Evolutionary conservation across 2,113 vertebrate species (phyloP).

Genomic region (Leptobrachium leishanense): DNA sequence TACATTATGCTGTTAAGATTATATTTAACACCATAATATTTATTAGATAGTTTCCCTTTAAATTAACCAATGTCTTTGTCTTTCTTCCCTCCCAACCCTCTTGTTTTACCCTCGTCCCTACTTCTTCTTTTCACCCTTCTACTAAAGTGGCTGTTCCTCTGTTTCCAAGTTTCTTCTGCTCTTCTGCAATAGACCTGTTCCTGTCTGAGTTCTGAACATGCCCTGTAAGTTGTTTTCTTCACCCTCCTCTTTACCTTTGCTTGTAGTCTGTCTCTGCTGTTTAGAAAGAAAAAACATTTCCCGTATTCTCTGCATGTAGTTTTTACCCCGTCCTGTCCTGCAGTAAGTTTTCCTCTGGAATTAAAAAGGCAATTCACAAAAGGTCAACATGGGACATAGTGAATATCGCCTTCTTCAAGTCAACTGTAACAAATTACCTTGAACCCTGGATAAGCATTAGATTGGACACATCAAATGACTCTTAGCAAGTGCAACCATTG

Average conservation of each 20-base stretch:
- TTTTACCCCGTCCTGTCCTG: neutral
- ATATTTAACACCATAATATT: neutral
- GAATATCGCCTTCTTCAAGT: too few species aligned
- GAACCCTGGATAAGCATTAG: too few species aligned
- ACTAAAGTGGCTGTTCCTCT: constrained; percentile 87
- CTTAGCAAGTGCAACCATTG: too few species aligned
- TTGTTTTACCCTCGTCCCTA: constrained; percentile 50
- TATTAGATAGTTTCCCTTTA: constrained; percentile 8
- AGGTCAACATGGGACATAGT: too few species aligned
- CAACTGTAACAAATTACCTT: too few species aligned
- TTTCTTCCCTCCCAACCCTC: constrained; percentile 51
- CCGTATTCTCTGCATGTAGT: neutral
- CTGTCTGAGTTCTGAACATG: constrained; percentile 79
- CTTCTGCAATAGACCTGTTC: constrained; percentile 93
- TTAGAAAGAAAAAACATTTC: neutral
- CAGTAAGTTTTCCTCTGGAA: neutral
- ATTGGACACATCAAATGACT: too few species aligned
- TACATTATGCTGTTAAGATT: neutral
- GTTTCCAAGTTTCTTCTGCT: constrained; percentile 90
- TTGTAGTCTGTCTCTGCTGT: constrained; percentile 7
- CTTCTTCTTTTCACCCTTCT: constrained; percentile 51
- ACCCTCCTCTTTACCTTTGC: constrained; percentile 47
- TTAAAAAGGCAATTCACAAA: too few species aligned
- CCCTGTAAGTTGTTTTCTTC: constrained; percentile 70
- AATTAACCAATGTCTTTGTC: constrained; percentile 55